A percentile compares a stretch with the other conserved stretches of the same genome.
phyloP scores from a whole-genome alignment of 2,113 vertebrate genomes.

The Lichenostomus cassidix region DNA sequence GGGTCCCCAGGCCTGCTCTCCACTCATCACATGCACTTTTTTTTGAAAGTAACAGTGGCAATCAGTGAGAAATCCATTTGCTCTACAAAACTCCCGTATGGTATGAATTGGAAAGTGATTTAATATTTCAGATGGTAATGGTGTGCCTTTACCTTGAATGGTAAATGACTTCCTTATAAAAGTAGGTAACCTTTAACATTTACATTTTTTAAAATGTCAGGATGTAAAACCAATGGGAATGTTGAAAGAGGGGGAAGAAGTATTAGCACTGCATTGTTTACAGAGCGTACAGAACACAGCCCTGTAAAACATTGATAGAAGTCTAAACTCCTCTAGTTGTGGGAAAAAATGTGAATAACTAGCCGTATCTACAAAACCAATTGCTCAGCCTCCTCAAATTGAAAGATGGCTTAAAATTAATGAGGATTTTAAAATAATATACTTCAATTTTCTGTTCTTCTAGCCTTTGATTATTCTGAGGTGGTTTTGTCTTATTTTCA shows the following conservation, averaged over 20 bases:
- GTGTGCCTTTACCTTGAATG: background rate
- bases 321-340: background rate
- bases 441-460: background rate
- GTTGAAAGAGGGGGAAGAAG: background rate
- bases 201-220: background rate
- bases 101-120: background rate
- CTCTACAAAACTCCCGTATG: background rate
- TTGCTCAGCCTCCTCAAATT: background rate
- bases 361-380: background rate
- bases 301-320: background rate
- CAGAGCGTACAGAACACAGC: background rate
- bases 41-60: background rate
- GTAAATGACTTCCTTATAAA: background rate
- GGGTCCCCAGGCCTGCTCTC: background rate
- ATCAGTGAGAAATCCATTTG: background rate
- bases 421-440: background rate
- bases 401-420: background rate
- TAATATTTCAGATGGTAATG: slow-evolving; percentile 17
- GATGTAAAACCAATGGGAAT: background rate
- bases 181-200: slow-evolving; percentile 1
- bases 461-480: background rate
- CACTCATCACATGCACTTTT: background rate
- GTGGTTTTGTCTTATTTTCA: background rate
- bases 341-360: background rate
- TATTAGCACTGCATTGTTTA: background rate